phyloP scores from a whole-genome alignment of 2,113 vertebrate genomes.

The human region DNA sequence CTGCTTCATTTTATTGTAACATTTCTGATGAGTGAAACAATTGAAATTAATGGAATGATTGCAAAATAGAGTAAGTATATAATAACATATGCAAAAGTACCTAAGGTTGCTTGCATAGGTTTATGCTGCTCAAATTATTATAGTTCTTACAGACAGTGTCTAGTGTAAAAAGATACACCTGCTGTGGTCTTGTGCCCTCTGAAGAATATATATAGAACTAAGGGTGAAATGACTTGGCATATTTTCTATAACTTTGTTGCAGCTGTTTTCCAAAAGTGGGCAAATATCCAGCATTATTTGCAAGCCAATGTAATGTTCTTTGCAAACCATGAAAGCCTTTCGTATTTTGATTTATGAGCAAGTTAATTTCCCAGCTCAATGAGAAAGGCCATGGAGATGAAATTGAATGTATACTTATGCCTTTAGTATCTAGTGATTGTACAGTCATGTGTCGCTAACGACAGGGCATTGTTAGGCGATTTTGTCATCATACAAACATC shows the following conservation, averaged over 20 bases:
- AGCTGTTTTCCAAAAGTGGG: conserved; percentile 44
- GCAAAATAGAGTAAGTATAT: conserved; percentile 42
- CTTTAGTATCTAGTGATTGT: conserved; percentile 22
- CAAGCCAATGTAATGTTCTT: conserved; percentile 38
- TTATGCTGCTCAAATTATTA: neutral
- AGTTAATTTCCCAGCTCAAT: conserved; percentile 43
- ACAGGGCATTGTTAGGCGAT: neutral
- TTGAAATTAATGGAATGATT: conserved; percentile 65
- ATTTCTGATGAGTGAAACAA: conserved; percentile 54
- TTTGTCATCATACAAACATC: neutral
- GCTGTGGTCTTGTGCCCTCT: neutral
- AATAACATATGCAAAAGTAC: neutral
- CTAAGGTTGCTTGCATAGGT: neutral
- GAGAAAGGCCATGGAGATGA: conserved; percentile 24
- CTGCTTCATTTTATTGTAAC: neutral
- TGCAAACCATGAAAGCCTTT: conserved; percentile 28
- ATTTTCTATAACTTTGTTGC: conserved; percentile 45
- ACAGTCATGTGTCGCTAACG: neutral
- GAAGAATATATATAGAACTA: neutral
- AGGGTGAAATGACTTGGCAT: neutral
- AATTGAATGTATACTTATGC: neutral
- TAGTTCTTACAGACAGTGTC: neutral
- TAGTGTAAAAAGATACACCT: neutral
- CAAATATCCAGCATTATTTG: conserved; percentile 45
- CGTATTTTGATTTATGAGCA: conserved; percentile 40